Evolutionary conservation across 2,888 invertebrate genomes (phyloP).

Genomic region (Eristalis intricaria): DNA sequence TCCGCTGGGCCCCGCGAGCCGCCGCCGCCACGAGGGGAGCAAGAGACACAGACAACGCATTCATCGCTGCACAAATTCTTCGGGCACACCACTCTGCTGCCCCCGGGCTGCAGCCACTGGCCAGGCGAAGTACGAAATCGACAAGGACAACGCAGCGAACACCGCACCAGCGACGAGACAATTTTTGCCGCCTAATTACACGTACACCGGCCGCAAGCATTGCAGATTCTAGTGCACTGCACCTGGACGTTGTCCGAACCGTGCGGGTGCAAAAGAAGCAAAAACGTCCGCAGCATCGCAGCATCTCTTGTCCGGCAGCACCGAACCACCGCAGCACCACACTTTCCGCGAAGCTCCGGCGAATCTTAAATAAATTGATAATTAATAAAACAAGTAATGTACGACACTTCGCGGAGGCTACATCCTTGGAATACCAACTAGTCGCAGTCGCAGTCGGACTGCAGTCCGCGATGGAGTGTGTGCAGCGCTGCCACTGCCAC

Average conservation of each 20-base stretch:
- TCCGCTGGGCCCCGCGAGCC: constrained; percentile 34
- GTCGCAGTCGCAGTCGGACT: constrained; percentile 37
- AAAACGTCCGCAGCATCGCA: constrained; percentile 20
- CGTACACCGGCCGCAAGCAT: constrained; percentile 55
- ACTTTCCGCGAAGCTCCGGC: constrained; percentile 52
- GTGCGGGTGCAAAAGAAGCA: neutral
- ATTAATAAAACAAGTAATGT: constrained; percentile 78
- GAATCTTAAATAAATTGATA: constrained; percentile 77
- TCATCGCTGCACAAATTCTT: constrained; percentile 15
- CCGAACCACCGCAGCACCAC: constrained; percentile 48
- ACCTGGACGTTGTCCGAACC: constrained; percentile 14
- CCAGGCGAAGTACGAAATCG: constrained; percentile 33
- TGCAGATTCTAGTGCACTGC: constrained; percentile 53
- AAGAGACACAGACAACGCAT: constrained; percentile 33
- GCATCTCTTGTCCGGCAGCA: constrained; percentile 25
- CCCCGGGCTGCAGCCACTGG: constrained; percentile 8
- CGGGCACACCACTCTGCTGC: neutral
- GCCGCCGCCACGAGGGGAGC: constrained; percentile 5
- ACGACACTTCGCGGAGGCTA: constrained; percentile 75
- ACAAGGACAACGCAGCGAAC: constrained; percentile 35
- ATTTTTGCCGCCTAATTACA: constrained; percentile 70
- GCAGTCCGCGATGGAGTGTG: neutral
- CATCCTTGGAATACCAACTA: constrained; percentile 76
- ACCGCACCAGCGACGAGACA: constrained; percentile 43
- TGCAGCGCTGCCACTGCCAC: neutral